Conservation (phyloP, 1,140 invertebrate genomes). For the Zaprionus tsacasi region DNA sequence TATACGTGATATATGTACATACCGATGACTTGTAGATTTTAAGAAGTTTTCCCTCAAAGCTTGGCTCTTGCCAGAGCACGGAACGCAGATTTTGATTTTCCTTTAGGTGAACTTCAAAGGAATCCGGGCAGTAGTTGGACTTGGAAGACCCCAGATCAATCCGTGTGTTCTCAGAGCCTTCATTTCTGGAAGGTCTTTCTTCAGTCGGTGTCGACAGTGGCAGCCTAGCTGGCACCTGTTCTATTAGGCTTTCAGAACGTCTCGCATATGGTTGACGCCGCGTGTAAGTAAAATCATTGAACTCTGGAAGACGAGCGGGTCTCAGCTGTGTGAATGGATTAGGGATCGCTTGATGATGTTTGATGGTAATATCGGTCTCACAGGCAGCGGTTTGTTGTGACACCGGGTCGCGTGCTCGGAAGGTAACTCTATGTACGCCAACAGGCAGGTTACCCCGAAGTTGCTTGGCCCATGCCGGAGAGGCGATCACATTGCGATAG, state of each 20-base stretch:
- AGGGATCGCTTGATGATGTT: conserved; percentile 74
- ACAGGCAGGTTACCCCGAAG: conserved; percentile 87
- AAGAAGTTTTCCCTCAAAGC: conserved; percentile 86
- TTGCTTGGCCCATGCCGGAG: conserved; percentile 88
- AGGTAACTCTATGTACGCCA: conserved; percentile 87
- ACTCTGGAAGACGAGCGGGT: conserved; percentile 4
- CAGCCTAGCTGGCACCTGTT: background rate
- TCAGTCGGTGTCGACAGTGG: background rate
- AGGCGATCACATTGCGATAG: conserved; percentile 87
- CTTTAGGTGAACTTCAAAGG: conserved; percentile 86
- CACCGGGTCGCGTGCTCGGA: conserved; percentile 86
- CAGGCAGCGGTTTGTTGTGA: conserved; percentile 86
- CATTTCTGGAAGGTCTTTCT: background rate
- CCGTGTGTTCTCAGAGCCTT: conserved; percentile 17
- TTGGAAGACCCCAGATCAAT: conserved; percentile 55
- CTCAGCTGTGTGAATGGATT: background rate
- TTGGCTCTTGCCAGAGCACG: conserved; percentile 89
- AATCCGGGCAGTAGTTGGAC: conserved; percentile 86
- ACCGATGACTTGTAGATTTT: conserved; percentile 88
- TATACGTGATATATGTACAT: conserved; percentile 47
- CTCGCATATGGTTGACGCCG: background rate
- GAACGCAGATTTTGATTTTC: conserved; percentile 85
- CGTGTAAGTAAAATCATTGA: background rate
- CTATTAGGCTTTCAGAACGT: conserved; percentile 16
- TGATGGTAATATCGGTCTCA: conserved; percentile 87